Base-by-base conservation (phyloP, 2,113 vertebrate species). In the Gadus macrocephalus region DNA sequence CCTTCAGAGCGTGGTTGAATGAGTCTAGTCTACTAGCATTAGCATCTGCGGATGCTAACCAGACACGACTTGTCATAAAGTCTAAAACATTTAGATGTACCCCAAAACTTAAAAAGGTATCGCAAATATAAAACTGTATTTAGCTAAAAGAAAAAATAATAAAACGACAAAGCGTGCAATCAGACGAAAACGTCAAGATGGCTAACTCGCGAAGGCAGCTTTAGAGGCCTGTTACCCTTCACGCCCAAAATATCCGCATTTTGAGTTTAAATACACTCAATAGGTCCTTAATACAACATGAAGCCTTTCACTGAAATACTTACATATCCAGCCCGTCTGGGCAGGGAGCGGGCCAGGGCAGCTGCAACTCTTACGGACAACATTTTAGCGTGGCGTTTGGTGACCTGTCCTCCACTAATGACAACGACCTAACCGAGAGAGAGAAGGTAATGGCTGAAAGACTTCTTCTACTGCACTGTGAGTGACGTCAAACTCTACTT, bases 351-450 rank as follows among this genome's bases (percentile, higher is more conserved):
- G 78, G 86, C 94, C 74, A 98, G 86, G 62, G 92, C 92, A 71
- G 95, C 93, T 49, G 93, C 95, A 62, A 98, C 92, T 75, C 97
- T 95, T 76, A 95, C 95, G 27, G 95, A 94, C 81, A 97, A 83
- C 96, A 98, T 98, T 69, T 75, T 68, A 35, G 73, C 38, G 62
- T 71, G 64, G 76, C 78, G 75, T 82, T 60, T 20, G 68, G 79
- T 78, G 84, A 86, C 78, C 83, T 87, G 84, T 91, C 87, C 88
- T 91, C 87, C 87, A 81, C 80, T 71, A 31, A 67, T 81, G 74
- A 81, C 64, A 81, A 58, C 79, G 81, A 84, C 85, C 80, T 83
- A 85, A 64, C 67, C 73, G 74, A 12, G 72, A 66, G 71, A 12
- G 70, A 62, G 62, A 84, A 61, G 27, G 87, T 88, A 90, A 90